Evolutionary conservation across 2,113 vertebrate genomes (phyloP).

Genomic region (Plecotus auritus): DNA sequence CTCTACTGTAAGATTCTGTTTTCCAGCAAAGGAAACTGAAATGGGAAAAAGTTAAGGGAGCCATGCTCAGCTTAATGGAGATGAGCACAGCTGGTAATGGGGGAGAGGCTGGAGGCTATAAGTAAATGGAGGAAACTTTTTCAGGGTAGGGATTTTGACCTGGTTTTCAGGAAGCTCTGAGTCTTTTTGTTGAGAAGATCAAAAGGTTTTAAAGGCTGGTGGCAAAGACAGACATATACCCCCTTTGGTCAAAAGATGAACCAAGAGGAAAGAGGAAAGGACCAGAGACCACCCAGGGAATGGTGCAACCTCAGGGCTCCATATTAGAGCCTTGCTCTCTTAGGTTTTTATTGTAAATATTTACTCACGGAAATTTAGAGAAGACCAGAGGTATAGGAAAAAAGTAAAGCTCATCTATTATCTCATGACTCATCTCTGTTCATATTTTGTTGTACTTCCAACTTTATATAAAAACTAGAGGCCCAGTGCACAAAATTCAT

Average conservation of each 20-base stretch:
- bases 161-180: background rate
- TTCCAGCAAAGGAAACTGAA: constrained; percentile 44
- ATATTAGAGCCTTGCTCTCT: background rate
- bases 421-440: background rate
- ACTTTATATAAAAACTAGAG: background rate
- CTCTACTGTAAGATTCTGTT: background rate
- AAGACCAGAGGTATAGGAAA: background rate
- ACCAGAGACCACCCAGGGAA: background rate
- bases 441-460: background rate
- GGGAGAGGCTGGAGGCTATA: background rate
- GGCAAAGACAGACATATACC: background rate
- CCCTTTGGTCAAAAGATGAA: background rate
- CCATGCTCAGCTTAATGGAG: background rate
- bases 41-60: constrained; percentile 4
- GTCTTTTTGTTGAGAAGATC: background rate
- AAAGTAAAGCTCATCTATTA: background rate
- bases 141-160: background rate
- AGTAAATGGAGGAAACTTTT: background rate
- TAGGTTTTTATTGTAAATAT: background rate
- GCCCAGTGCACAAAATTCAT: no score
- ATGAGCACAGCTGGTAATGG: background rate
- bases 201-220: background rate
- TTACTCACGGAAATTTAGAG: constrained; percentile 13
- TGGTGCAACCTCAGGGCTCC: background rate
- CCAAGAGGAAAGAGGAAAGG: background rate